Evolutionary conservation across 2,797 vertebrate species (phyloP), one percentile per base, ranked within the genome.

Genomic region (Enteromius unitaeniatus): DNA sequence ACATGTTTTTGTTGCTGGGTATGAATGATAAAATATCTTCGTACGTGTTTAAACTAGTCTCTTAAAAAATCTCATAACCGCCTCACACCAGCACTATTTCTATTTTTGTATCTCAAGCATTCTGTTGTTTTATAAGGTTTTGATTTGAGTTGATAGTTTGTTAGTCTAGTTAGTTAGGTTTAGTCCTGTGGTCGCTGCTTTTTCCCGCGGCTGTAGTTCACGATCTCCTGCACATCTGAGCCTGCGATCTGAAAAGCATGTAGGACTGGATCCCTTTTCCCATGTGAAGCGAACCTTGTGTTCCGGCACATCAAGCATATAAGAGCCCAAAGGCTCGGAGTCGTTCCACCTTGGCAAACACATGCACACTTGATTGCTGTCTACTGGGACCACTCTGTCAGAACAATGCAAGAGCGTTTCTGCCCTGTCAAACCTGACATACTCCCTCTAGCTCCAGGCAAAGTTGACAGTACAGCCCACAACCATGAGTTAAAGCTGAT

Each of bases 391-490:
- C 40, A 40, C 55, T 53, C 64, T 28, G 67, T 55, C 76, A 60
- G 40, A 78, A 49, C 74, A 73, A 73, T 74, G 28, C 47, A 45
- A 79, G 77, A 82, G n/a, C 21, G 81, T 85, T 86, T 80, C 84
- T 78, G 79, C 80, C 79, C 79, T 47, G 47, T 79, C 84, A 83
- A 84, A 78, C 69, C 82, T 67, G 58, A 82, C 79, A 73, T 28
- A 72, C 72, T 85, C 80, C 40, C 26, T 26, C 37, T 72, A 65
- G 69, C 76, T 76, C 58, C 42, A 8, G 69, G 58, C 79, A 23
- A 68, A 40, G 15, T 51, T 87, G 78, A 79, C 69, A 72, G 58
- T 49, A 31, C 28, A 58, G 40, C 49, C 64, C 42, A n/a, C 31
- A 62, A 72, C 40, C 69, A 37, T 19, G 83, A 65, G 42, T 47